Percentiles rank a stretch among this genome's conserved stretches.
Conservation (phyloP, 2,113 vertebrate genomes). For the Prolemur simus region DNA sequence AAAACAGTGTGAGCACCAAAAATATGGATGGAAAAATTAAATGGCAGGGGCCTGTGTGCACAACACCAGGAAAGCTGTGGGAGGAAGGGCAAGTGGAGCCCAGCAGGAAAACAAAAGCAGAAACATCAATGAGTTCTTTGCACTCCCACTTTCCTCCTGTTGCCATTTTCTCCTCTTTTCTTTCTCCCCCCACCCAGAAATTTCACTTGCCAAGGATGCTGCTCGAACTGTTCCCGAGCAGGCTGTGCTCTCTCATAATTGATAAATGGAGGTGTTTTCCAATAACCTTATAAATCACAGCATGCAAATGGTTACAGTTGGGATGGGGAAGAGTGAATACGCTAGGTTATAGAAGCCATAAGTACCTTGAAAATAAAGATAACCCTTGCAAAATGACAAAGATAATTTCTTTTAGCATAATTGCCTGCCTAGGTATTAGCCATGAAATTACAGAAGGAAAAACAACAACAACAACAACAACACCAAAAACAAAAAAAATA, state of each 20-base stretch:
- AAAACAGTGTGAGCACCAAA: slow-evolving; percentile 38
- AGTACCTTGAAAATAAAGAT: slow-evolving; percentile 57
- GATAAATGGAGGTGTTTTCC: slow-evolving; percentile 74
- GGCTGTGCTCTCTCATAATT: slow-evolving; percentile 60
- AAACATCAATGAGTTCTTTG: neutral
- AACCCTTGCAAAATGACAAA: slow-evolving; percentile 62
- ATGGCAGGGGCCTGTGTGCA: slow-evolving; percentile 39
- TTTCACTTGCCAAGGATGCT: slow-evolving; percentile 59
- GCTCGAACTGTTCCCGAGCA: slow-evolving; percentile 64
- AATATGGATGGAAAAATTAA: slow-evolving; percentile 32
- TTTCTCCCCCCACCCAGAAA: slow-evolving; percentile 1
- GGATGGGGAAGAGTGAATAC: slow-evolving; percentile 29
- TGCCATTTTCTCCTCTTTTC: slow-evolving; percentile 39
- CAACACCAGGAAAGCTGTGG: slow-evolving; percentile 21
- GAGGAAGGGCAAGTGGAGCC: neutral
- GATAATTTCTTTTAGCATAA: slow-evolving; percentile 58
- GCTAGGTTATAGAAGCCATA: slow-evolving; percentile 66
- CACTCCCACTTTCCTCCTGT: slow-evolving; percentile 60
- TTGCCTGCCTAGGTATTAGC: slow-evolving; percentile 62
- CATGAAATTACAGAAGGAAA: slow-evolving; percentile 72
- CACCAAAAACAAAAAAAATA: neutral
- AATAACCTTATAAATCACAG: slow-evolving; percentile 70
- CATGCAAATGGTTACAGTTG: slow-evolving; percentile 60
- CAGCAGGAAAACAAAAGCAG: slow-evolving; percentile 43
- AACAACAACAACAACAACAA: neutral